A percentile compares a stretch with the other conserved stretches of the same genome.
phyloP scores from a whole-genome alignment of 2,113 vertebrate genomes.

The Cyprinodon brontotheroides region DNA sequence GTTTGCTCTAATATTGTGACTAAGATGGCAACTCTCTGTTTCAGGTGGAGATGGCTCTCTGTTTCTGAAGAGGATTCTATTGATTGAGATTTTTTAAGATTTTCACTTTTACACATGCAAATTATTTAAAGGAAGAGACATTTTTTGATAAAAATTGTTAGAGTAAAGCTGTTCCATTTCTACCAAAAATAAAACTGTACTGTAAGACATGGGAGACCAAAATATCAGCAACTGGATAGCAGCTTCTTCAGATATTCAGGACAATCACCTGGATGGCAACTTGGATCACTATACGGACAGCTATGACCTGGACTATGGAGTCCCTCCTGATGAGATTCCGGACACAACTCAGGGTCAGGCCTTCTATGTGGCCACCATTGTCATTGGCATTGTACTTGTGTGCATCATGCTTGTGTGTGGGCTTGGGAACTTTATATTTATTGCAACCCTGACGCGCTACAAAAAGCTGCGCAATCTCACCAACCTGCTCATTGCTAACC shows the following conservation, averaged over 20 bases:
- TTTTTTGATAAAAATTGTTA: neutral
- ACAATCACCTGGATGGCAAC: conserved; percentile 58
- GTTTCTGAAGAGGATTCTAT: conserved; percentile 20
- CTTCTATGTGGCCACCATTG: conserved; percentile 90
- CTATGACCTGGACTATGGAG: conserved; percentile 85
- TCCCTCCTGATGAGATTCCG: conserved; percentile 85
- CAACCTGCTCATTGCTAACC: conserved; percentile 94
- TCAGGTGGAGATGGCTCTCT: conserved; percentile 44
- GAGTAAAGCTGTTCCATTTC: neutral
- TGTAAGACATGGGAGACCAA: conserved; percentile 64
- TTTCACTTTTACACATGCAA: no score
- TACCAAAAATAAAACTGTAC: neutral
- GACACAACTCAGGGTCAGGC: conserved; percentile 90
- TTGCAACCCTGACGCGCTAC: conserved; percentile 87
- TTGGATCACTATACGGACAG: conserved; percentile 78
- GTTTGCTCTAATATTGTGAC: conserved; percentile 12
- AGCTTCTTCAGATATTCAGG: conserved; percentile 63
- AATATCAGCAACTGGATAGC: conserved; percentile 70
- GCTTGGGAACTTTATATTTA: conserved; percentile 89
- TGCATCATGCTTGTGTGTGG: conserved; percentile 96
- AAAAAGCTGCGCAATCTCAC: conserved; percentile 96
- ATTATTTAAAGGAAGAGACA: conserved; percentile 14
- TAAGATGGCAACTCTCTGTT: conserved; percentile 47
- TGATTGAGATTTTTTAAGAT: neutral
- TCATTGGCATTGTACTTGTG: conserved; percentile 88